phyloP scores from a whole-genome alignment of 2,888 invertebrate species.

The Coecobrya sp. region DNA sequence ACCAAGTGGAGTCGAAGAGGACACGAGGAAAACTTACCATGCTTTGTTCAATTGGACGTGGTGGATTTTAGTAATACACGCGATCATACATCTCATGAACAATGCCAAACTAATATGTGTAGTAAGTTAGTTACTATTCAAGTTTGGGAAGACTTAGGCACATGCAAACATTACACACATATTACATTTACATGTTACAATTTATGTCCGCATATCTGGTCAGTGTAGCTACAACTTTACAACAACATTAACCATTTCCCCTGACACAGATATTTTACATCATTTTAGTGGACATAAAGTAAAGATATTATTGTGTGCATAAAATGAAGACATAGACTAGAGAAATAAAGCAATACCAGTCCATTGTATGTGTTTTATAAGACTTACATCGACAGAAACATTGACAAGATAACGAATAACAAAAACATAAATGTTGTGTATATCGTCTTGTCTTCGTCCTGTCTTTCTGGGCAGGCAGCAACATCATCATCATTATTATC shows the following conservation, averaged over 20 bases:
- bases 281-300: conserved; percentile 6
- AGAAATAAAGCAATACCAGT: conserved; percentile 34
- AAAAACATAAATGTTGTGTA: conserved; percentile 44
- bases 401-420: conserved; percentile 58
- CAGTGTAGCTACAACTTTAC: conserved; percentile 62
- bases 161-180: conserved; percentile 2
- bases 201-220: conserved; percentile 63
- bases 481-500: conserved; percentile 69
- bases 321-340: conserved; percentile 17
- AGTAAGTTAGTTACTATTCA: conserved; percentile 1
- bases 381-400: neutral
- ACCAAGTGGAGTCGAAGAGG: neutral
- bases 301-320: conserved; percentile 43
- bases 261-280: conserved; percentile 72
- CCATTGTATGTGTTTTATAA: conserved; percentile 1
- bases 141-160: neutral
- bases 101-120: neutral
- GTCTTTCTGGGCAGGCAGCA: conserved; percentile 42
- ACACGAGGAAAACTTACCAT: too few species aligned
- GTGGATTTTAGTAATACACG: too few species aligned
- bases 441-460: conserved; percentile 54
- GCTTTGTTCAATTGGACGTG: too few species aligned
- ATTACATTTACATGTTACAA: conserved; percentile 44
- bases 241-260: conserved; percentile 55
- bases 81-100: neutral